A percentile compares a stretch with the other conserved stretches of the same genome.
These are phyloP conservation scores for Hipparchia semele DNA, from an alignment of 2,888 invertebrate species.

Conservation along the genomic window DNA sequence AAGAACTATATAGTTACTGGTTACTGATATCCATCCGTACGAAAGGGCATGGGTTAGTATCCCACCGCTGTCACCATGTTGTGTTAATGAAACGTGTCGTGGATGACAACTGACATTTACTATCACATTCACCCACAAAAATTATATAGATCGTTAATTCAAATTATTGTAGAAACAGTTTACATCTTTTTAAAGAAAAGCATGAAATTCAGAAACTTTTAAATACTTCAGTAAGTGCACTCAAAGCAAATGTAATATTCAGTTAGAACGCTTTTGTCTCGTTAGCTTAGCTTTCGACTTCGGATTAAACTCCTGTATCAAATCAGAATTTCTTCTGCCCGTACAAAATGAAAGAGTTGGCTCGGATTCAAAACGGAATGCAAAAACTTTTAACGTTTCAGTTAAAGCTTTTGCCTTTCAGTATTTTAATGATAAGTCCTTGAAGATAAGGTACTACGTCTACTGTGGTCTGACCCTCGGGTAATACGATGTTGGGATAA, in stretches of 20 bases:
- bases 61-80: too few species aligned
- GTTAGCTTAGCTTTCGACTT: constrained; percentile 25
- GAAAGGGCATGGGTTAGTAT: too few species aligned
- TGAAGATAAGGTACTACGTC: background rate
- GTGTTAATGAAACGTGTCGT: too few species aligned
- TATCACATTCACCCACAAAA: too few species aligned
- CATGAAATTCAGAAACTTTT: constrained; percentile 8
- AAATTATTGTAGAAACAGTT: background rate
- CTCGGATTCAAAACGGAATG: constrained; percentile 35
- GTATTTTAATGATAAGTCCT: constrained; percentile 20
- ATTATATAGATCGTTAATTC: background rate
- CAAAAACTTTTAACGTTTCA: constrained; percentile 29
- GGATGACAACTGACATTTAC: too few species aligned
- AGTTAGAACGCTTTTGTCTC: constrained; percentile 25
- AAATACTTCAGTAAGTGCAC: constrained; percentile 6
- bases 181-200: background rate
- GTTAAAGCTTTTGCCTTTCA: constrained; percentile 15
- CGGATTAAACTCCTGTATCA: constrained; percentile 18
- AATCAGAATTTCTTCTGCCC: constrained; percentile 29
- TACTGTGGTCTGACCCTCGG: background rate
- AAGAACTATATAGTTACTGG: too few species aligned
- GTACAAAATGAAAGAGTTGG: constrained; percentile 37
- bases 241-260: constrained; percentile 23
- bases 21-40: too few species aligned
- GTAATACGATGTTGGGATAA: background rate